Evolutionary conservation across 2,113 vertebrate species (phyloP).

Genomic region (Eolophus roseicapilla): DNA sequence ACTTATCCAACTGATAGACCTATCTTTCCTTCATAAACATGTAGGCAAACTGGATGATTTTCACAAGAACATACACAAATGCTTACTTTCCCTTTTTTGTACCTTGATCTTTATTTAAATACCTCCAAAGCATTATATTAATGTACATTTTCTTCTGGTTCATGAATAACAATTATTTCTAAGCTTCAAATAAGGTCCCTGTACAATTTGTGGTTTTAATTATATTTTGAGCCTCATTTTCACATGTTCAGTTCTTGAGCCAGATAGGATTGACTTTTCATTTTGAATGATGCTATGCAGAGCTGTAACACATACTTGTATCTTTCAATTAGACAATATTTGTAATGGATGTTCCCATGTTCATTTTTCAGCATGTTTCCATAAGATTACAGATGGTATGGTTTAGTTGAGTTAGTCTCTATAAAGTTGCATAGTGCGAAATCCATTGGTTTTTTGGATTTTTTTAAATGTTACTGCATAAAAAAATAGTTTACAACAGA

Average conservation of each 20-base stretch:
- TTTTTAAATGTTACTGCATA: background rate
- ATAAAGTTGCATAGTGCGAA: constrained; percentile 20
- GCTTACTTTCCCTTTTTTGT: background rate
- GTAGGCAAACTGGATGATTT: background rate
- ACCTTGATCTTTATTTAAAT: constrained; percentile 67
- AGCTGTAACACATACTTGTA: background rate
- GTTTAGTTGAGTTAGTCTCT: constrained; percentile 40
- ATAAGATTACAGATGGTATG: background rate
- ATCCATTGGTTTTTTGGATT: background rate
- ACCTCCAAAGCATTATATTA: constrained; percentile 57
- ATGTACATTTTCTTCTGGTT: constrained; percentile 19
- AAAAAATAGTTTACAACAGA: constrained; percentile 38
- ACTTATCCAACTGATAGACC: background rate
- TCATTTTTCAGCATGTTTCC: constrained; percentile 33
- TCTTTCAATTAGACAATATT: background rate
- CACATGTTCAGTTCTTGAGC: background rate
- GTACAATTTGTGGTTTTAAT: background rate
- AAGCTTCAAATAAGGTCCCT: background rate
- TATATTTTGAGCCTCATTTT: background rate
- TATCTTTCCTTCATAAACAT: background rate
- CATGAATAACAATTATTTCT: background rate
- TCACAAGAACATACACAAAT: background rate
- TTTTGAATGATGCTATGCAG: constrained; percentile 4
- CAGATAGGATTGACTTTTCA: background rate
- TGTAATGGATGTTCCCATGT: background rate